phyloP scores from a whole-genome alignment of 2,797 vertebrate genomes.

The Scolopax rusticola region DNA sequence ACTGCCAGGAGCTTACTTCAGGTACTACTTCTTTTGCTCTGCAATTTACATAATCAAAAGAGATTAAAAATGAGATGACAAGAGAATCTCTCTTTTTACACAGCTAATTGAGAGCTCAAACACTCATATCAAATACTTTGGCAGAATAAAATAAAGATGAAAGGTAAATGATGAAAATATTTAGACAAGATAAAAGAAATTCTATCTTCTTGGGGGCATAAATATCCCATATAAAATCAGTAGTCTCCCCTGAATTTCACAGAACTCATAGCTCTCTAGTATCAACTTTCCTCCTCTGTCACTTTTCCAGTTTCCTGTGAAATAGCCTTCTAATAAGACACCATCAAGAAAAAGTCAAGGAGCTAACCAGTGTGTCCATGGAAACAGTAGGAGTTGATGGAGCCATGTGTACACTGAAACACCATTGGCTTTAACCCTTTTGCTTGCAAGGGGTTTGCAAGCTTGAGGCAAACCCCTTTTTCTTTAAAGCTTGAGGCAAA shows the following conservation, averaged over 20 bases:
- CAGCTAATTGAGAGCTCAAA: slow-evolving; percentile 41
- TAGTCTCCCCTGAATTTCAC: neutral
- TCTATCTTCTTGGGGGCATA: neutral
- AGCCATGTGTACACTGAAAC: neutral
- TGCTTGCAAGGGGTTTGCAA: neutral
- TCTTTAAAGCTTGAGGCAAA: neutral
- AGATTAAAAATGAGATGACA: slow-evolving; percentile 33
- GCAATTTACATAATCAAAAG: slow-evolving; percentile 44
- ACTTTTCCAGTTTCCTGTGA: neutral
- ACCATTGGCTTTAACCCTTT: neutral
- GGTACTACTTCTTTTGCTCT: slow-evolving; percentile 26
- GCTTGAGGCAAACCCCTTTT: neutral
- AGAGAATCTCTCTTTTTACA: slow-evolving; percentile 29
- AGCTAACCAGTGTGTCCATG: slow-evolving; percentile 28
- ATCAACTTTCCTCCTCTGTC: neutral
- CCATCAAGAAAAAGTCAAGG: neutral
- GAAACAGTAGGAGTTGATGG: slow-evolving; percentile 28
- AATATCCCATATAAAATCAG: neutral
- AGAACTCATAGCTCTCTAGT: neutral
- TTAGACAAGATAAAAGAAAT: neutral
- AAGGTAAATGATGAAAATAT: slow-evolving; percentile 20
- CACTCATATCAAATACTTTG: neutral
- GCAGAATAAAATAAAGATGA: neutral
- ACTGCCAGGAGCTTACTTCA: slow-evolving; percentile 33
- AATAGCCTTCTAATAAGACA: neutral